A percentile compares a stretch with the other conserved stretches of the same genome.
Evolutionary conservation across 2,113 vertebrate genomes (phyloP).

Genomic region (Trichechus manatus): DNA sequence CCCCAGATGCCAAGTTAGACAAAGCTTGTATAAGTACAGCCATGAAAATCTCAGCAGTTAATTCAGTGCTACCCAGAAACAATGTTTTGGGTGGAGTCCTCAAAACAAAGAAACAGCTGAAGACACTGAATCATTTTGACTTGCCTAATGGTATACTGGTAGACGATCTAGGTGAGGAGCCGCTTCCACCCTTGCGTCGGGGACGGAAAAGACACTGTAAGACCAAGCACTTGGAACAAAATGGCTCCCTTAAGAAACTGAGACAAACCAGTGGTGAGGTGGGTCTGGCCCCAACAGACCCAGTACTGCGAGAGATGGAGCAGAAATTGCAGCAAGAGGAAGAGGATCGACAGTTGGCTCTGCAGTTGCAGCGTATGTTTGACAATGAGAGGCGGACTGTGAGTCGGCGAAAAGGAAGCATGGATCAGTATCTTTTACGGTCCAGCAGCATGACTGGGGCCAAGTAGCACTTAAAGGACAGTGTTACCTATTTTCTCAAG

Average conservation of each 20-base stretch:
- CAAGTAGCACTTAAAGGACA: conserved; percentile 83
- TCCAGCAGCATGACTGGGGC: conserved; percentile 91
- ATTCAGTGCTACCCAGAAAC: conserved; percentile 60
- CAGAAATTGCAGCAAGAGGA: conserved; percentile 90
- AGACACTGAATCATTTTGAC: conserved; percentile 82
- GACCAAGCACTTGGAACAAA: conserved; percentile 94
- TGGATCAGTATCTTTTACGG: conserved; percentile 93
- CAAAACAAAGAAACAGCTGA: conserved; percentile 87
- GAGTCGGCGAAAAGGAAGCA: conserved; percentile 86
- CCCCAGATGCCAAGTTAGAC: conserved; percentile 61
- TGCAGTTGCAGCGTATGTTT: conserved; percentile 93
- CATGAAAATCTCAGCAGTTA: conserved; percentile 53
- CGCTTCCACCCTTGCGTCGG: conserved; percentile 86
- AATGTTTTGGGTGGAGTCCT: neutral
- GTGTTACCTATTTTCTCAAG: conserved; percentile 79
- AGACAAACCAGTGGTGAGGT: conserved; percentile 79
- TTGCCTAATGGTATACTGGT: conserved; percentile 84
- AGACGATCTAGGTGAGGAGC: conserved; percentile 74
- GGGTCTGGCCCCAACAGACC: conserved; percentile 52
- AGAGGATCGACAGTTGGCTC: conserved; percentile 92
- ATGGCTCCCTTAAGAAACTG: conserved; percentile 88
- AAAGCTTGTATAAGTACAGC: conserved; percentile 79
- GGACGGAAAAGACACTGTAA: conserved; percentile 94
- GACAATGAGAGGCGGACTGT: conserved; percentile 91
- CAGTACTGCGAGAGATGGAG: conserved; percentile 81